Conservation (phyloP, 2,797 vertebrate genomes). For the Dendrocincla tyrannina region DNA sequence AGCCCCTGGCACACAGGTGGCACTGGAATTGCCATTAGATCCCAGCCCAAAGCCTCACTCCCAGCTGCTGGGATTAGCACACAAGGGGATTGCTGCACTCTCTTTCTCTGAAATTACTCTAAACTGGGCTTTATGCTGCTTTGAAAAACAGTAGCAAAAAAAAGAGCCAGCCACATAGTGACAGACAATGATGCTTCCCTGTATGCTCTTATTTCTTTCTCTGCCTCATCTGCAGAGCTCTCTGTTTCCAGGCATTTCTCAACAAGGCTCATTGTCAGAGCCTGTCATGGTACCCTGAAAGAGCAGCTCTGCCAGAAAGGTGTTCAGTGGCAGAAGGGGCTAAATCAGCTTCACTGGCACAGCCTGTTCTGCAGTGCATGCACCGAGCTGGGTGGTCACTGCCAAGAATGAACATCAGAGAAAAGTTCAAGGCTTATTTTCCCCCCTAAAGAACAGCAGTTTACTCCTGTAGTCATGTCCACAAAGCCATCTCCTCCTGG, state of each 20-base stretch:
- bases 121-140: not conserved
- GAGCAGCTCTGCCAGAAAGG: not conserved
- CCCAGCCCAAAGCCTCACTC: not conserved
- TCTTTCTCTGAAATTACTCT: not conserved
- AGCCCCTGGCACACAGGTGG: not conserved
- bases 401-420: too few species aligned
- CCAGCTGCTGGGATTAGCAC: not conserved
- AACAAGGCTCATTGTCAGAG: not conserved
- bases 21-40: not conserved
- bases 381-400: not conserved
- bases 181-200: not conserved
- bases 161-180: not conserved
- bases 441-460: not conserved
- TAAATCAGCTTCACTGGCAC: not conserved
- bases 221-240: not conserved
- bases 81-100: not conserved
- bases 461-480: not conserved
- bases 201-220: not conserved
- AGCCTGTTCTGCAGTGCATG: not conserved
- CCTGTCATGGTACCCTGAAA: not conserved
- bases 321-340: not conserved
- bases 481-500: not conserved
- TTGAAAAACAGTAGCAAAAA: not conserved
- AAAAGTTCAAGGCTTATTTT: not conserved
- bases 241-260: not conserved